A percentile compares a stretch with the other conserved stretches of the same genome.
Evolutionary conservation across 2,113 vertebrate species (phyloP).

Genomic region (Bettongia penicillata): DNA sequence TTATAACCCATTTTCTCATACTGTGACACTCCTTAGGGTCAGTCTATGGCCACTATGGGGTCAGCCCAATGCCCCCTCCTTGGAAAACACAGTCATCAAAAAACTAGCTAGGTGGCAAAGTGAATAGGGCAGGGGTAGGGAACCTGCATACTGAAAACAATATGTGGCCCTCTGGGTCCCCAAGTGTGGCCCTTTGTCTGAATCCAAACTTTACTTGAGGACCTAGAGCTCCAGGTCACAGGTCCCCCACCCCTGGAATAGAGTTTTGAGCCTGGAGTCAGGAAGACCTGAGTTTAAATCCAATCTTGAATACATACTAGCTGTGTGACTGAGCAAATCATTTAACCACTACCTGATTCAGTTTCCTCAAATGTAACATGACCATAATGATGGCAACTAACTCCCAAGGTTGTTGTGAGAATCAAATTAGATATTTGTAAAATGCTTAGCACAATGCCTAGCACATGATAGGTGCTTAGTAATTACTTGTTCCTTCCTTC

Average conservation of each 20-base stretch:
- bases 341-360: background rate
- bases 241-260: background rate
- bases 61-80: background rate
- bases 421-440: background rate
- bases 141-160: too few relatives aligned
- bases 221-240: too few relatives aligned
- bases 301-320: background rate
- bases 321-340: background rate
- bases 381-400: background rate
- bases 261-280: background rate
- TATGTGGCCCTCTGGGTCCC: too few relatives aligned
- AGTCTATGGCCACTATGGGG: background rate
- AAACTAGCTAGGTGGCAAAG: background rate
- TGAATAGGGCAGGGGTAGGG: background rate
- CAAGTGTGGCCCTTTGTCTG: too few relatives aligned
- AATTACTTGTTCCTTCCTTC: background rate
- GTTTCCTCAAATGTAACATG: background rate
- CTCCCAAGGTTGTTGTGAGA: background rate
- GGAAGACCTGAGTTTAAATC: background rate
- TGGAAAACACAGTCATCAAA: background rate
- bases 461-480: background rate
- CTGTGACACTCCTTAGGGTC: background rate
- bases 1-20: background rate
- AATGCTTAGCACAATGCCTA: background rate
- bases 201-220: too few relatives aligned